These are phyloP conservation scores for Merops nubicus DNA, from an alignment of 2,113 vertebrate genomes.

Conservation along the genomic window DNA sequence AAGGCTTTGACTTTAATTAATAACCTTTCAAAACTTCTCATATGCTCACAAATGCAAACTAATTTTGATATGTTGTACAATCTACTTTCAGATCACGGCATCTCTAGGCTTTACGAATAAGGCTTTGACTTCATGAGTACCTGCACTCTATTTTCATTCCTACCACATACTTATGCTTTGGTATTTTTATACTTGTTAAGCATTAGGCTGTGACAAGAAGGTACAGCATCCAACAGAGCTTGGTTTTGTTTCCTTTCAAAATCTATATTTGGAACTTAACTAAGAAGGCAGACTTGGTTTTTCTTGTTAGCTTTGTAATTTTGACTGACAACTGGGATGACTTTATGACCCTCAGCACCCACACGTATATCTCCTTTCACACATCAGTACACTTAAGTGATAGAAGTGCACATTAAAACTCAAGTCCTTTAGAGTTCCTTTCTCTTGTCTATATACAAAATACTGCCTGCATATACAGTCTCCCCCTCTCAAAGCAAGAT, in stretches of 20 bases:
- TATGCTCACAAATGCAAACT: neutral
- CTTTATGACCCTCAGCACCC: neutral
- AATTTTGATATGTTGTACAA: neutral
- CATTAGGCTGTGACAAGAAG: neutral
- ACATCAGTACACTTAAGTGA: neutral
- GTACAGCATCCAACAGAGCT: neutral
- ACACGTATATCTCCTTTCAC: neutral
- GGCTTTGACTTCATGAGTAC: neutral
- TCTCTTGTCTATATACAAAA: neutral
- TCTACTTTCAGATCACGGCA: neutral
- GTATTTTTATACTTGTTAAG: neutral
- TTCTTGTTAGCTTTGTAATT: neutral
- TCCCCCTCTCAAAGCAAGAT: neutral
- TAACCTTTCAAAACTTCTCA: fast-evolving
- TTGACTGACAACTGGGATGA: neutral
- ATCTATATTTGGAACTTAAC: neutral
- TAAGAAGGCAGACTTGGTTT: neutral
- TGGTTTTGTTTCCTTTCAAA: neutral
- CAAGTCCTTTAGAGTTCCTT: neutral
- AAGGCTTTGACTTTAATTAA: neutral
- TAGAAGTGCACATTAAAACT: neutral
- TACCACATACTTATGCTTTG: neutral
- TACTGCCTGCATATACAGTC: neutral
- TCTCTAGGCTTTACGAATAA: neutral
- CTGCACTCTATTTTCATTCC: neutral